Conservation (phyloP, 1,140 invertebrate species). For the Hermatobates lingyangjiaoensis region DNA sequence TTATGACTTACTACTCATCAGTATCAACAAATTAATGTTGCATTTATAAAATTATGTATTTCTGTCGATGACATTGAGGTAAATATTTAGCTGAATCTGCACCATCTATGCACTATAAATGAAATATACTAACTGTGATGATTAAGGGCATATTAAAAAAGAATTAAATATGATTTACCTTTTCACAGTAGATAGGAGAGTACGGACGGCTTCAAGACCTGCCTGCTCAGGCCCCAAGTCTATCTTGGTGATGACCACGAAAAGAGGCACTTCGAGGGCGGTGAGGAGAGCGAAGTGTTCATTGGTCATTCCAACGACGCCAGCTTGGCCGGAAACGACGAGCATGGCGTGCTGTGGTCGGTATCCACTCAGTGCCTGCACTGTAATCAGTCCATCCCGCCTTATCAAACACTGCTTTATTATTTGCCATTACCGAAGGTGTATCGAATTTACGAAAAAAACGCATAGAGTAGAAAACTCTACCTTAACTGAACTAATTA, state of each 20-base stretch:
- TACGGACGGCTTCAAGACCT: constrained; percentile 35
- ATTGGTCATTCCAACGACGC: constrained; percentile 46
- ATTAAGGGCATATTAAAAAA: constrained; percentile 1
- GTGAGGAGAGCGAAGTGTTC: constrained; percentile 71
- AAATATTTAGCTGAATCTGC: too few species aligned
- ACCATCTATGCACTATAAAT: too few species aligned
- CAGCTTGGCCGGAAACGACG: constrained; percentile 51
- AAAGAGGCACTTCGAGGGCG: constrained; percentile 72
- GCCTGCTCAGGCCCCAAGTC: constrained; percentile 47
- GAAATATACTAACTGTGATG: not conserved
- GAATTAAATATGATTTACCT: constrained; percentile 34
- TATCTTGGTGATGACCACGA: constrained; percentile 77
- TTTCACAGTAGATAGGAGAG: constrained; percentile 37
- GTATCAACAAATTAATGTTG: too few species aligned
- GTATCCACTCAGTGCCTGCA: constrained; percentile 39
- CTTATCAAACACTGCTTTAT: too few species aligned
- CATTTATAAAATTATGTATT: too few species aligned
- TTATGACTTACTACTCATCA: too few species aligned
- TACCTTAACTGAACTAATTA: too few species aligned
- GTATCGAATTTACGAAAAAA: too few species aligned
- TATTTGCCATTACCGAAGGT: too few species aligned
- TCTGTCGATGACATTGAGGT: too few species aligned
- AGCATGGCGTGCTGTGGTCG: constrained; percentile 88
- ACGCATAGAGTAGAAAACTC: too few species aligned
- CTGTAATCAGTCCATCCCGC: constrained; percentile 9